Conservation (phyloP, 1,140 invertebrate genomes). For the Lithobius niger region DNA sequence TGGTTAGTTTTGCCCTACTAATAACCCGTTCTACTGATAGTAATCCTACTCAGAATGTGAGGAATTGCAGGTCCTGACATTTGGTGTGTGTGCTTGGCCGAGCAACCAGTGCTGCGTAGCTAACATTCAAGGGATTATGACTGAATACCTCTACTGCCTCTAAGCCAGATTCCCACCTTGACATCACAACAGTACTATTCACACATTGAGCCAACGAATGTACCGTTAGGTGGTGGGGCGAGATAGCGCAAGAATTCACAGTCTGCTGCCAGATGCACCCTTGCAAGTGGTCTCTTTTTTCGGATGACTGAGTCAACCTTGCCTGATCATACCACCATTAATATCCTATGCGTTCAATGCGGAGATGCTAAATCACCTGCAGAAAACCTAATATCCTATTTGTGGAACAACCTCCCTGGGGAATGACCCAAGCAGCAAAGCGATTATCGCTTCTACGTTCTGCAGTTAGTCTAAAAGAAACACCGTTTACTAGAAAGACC, state of each 20-base stretch:
- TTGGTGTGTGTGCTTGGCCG: conserved; percentile 45
- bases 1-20: conserved; percentile 40
- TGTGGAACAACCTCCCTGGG: too few species aligned
- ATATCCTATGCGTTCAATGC: too few species aligned
- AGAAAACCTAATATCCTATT: too few species aligned
- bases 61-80: conserved; percentile 66
- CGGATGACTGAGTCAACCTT: background rate
- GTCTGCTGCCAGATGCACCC: background rate
- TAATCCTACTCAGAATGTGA: conserved; percentile 37
- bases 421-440: too few species aligned
- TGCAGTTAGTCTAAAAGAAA: too few species aligned
- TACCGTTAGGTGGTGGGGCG: background rate
- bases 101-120: conserved; percentile 45
- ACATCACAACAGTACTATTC: conserved; percentile 14
- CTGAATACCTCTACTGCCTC: conserved; percentile 70
- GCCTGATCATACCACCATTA: background rate
- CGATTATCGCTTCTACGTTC: too few species aligned
- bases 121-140: conserved; percentile 33
- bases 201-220: background rate
- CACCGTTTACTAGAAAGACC: too few species aligned
- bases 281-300: background rate
- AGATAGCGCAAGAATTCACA: too few species aligned
- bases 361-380: background rate
- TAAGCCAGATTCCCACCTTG: conserved; percentile 57
- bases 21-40: conserved; percentile 30